Base-by-base conservation (phyloP, 1,140 invertebrate species). In the Polypedilum vanderplanki region DNA sequence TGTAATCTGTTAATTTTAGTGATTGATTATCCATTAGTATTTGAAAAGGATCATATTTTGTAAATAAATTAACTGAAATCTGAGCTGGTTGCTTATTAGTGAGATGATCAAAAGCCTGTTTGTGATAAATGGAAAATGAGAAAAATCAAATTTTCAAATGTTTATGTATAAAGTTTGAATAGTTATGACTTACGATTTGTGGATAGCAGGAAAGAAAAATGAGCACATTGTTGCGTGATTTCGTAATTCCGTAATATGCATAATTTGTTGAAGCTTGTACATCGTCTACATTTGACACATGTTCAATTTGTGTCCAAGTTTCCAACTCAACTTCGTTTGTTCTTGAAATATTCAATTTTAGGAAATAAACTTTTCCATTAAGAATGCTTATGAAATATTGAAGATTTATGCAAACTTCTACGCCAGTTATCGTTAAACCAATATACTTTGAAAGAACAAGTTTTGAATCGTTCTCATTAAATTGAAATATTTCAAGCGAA, bases 1-100 rank as follows among this genome's bases (percentile, higher is more conserved):
- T 20, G 20, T 70, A 70, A 5, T 70, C 20, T 5, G 65, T 70
- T 18, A 70, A 18, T 22, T 18, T 18, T 8, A 20, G 9, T 18
- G 17, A 18, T 18, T n/a, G 65, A 70, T 70, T 70, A 8, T 70
- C 9, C 17, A 70, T 18, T 4, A 70, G 15, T 9, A 70, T 18
- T 70, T 70, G 17, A 18, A 20, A n/a, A 18, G 65, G 65, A 70
- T 70, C 65, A 70, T 70, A 9, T 70, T 70, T 70, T 18, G 7
- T 20, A 18, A 20, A 70, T 18, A 22, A 20, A 70, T 22, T 20
- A 1, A 70, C 10, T 70, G 65, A 18, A 70, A 70, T 22, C 3
- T 22, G 20, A 12, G 3, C 9, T 12, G 65, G 65, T 70, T 70
- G 65, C 18, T 70, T 70, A 10, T 20, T 70, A 7, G 18, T 22